phyloP scores from a whole-genome alignment of 2,113 vertebrate genomes.

The Chaetodon auriga region DNA sequence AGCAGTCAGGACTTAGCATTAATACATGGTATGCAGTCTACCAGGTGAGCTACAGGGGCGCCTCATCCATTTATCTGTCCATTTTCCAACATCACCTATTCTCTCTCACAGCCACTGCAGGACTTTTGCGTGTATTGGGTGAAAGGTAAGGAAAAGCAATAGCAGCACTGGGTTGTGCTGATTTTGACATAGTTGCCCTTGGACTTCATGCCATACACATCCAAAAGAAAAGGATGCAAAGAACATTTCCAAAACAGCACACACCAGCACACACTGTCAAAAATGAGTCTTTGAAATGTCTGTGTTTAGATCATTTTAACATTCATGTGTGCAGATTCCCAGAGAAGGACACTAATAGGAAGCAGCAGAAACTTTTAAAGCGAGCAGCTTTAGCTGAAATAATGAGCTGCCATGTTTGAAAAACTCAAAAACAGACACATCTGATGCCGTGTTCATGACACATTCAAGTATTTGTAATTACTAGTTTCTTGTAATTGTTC shows the following conservation, averaged over 20 bases:
- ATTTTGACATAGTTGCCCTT: background rate
- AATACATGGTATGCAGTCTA: no score
- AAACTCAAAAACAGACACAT: constrained; percentile 7
- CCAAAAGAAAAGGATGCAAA: background rate
- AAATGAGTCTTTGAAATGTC: background rate
- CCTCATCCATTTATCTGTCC: background rate
- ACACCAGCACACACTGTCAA: background rate
- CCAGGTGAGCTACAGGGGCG: no score
- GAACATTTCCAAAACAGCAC: constrained; percentile 7
- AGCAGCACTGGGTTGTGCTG: background rate
- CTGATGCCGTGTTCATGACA: background rate
- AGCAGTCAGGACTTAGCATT: no score
- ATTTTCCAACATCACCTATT: background rate
- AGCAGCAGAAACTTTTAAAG: background rate
- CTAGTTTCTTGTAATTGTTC: background rate
- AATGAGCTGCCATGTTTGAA: constrained; percentile 16
- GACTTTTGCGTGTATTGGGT: background rate
- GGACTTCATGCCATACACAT: background rate
- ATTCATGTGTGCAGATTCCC: constrained; percentile 12
- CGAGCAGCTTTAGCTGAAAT: constrained; percentile 6
- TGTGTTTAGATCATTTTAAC: background rate
- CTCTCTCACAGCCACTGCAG: background rate
- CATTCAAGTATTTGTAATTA: background rate
- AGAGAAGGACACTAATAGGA: constrained; percentile 11
- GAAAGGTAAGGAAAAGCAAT: background rate